Evolutionary conservation across 2,113 vertebrate species (phyloP).

Genomic region (Gnathonemus echidnorhynchus): DNA sequence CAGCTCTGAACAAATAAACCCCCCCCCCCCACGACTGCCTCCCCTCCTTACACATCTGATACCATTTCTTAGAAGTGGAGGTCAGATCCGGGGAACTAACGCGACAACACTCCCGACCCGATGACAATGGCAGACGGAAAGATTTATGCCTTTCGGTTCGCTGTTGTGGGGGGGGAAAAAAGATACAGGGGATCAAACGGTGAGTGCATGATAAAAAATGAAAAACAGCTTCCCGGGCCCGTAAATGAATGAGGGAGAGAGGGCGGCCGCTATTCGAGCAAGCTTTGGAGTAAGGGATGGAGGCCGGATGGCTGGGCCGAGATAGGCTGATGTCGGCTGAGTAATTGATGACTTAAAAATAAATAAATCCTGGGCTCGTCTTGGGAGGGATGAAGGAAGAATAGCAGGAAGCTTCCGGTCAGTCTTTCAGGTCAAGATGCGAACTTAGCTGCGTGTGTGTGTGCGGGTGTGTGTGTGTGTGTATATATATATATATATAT

Average conservation of each 20-base stretch:
- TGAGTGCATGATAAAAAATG: slow-evolving; percentile 81
- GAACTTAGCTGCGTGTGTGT: slow-evolving; percentile 1
- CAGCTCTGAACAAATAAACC: slow-evolving; percentile 69
- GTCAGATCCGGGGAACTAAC: slow-evolving; percentile 79
- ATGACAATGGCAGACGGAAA: slow-evolving; percentile 72
- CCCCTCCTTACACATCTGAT: slow-evolving; percentile 65
- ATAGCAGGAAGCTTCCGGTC: slow-evolving; percentile 53
- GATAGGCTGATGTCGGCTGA: slow-evolving; percentile 78
- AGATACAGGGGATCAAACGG: slow-evolving; percentile 86
- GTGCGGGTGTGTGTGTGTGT: not conserved
- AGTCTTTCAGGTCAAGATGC: slow-evolving; percentile 47
- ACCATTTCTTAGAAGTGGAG: slow-evolving; percentile 77
- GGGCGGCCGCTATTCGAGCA: slow-evolving; percentile 87
- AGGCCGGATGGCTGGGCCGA: slow-evolving; percentile 81
- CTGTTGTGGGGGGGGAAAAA: slow-evolving; percentile 78
- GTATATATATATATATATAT: too few species aligned
- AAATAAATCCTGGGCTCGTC: slow-evolving; percentile 76
- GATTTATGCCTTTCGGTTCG: slow-evolving; percentile 81
- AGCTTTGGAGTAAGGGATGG: slow-evolving; percentile 83
- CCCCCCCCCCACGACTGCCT: slow-evolving; percentile 56
- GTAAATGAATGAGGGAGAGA: slow-evolving; percentile 87
- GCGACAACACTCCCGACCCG: slow-evolving; percentile 70
- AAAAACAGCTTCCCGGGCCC: slow-evolving; percentile 75
- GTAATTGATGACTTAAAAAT: slow-evolving; percentile 86
- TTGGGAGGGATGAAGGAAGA: slow-evolving; percentile 68